Percentiles rank a stretch among this genome's conserved stretches.
phyloP scores from a whole-genome alignment of 2,797 vertebrate species.

The Gallirallus australis region DNA sequence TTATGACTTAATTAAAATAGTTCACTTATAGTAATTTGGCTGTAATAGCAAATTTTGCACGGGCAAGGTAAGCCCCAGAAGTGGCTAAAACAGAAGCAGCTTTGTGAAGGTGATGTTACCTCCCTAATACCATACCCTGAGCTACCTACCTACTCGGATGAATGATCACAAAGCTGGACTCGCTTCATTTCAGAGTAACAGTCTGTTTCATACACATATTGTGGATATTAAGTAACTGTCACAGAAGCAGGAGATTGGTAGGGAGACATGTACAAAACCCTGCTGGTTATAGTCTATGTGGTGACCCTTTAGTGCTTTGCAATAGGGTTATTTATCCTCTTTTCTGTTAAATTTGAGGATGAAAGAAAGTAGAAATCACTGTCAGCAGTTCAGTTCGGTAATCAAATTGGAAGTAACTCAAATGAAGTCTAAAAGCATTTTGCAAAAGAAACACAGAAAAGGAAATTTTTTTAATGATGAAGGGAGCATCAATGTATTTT shows the following conservation, averaged over 20 bases:
- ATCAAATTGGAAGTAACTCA: neutral
- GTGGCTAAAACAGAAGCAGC: neutral
- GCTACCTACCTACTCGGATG: neutral
- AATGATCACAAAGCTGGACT: neutral
- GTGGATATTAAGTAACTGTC: neutral
- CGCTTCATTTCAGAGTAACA: neutral
- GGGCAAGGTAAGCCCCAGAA: neutral
- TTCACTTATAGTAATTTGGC: neutral
- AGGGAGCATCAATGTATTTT: neutral
- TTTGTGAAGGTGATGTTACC: neutral
- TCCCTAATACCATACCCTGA: neutral
- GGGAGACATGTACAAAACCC: neutral
- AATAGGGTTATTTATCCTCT: neutral
- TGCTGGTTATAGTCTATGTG: neutral
- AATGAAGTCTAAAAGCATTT: neutral
- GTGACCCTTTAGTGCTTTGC: neutral
- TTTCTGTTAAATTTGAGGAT: neutral
- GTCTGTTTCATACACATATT: neutral
- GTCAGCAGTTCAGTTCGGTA: neutral
- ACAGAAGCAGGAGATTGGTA: neutral
- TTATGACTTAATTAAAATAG: neutral
- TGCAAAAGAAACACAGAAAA: neutral
- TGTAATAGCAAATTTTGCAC: neutral
- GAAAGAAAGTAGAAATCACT: neutral
- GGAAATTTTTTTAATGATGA: neutral